Base-by-base conservation (phyloP, 2,113 vertebrate species). In the Pygathrix nemaeus region DNA sequence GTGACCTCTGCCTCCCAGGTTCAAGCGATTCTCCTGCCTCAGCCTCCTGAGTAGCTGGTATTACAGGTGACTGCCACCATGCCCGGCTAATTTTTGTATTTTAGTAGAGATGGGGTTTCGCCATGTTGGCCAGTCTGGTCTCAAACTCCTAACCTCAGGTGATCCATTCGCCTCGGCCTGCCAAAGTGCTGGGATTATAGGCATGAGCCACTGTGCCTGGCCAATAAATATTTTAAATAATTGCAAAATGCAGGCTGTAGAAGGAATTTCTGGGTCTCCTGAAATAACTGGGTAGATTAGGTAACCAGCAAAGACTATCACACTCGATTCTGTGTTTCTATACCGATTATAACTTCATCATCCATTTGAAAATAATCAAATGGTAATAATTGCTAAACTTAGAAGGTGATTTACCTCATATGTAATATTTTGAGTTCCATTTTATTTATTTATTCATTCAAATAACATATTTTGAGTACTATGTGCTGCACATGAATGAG, bases 351-450 rank as follows among this genome's bases (percentile, higher is more conserved):
- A 84, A 88, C 12, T 61, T 85, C 27, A 27, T 57, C 3, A 8
- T 43, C 50, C 13, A 20, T 55, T 94, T 50, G 57, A 40, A 94
- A 72, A 78, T 68, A 70, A 38, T 23, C 32, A 73, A 20, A 68
- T 76, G 48, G 35, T 79, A 88, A 14, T 57, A 50, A 43, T 95
- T 92, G 64, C 32, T 97, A 72, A 93, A 55, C n/a, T 43, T 80
- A 88, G 66, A 38, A 76, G 17, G 38, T 86, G 18, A 85, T 70
- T 92, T 73, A 45, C 40, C 14, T 25, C 10, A 23, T 6, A 59
- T 3, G 81, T 70, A 84, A 5, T 91, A 23, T 27, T 48, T 5
- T 6, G n/a, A 57, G 18, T 88, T 82, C 48, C 30, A n/a, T 38
- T 85, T 76, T 84, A 52, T 52, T 68, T 40, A 55, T 61, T 59